phyloP scores from a whole-genome alignment of 2,888 invertebrate species.

The Anagyrus pseudococci region DNA sequence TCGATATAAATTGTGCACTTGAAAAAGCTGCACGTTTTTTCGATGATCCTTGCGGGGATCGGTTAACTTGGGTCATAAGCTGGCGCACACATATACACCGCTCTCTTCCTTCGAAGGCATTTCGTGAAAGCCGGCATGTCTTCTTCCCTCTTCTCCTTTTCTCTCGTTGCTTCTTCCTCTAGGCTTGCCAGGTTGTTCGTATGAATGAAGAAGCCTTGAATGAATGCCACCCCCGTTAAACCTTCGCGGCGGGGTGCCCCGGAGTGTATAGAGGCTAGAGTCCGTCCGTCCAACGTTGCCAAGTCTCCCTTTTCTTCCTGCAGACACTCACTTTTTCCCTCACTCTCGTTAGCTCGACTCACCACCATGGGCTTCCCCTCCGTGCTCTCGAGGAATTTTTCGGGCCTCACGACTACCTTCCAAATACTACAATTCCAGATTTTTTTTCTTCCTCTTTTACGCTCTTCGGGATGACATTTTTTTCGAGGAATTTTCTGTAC shows the following conservation, averaged over 20 bases:
- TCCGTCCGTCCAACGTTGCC: constrained; percentile 46
- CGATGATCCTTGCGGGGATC: neutral
- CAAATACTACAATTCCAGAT: neutral
- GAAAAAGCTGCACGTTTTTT: too few relatives aligned
- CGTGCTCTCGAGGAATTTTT: neutral
- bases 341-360: neutral
- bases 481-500: neutral
- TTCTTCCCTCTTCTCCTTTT: constrained; percentile 11
- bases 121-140: constrained; percentile 22
- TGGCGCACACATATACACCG: too few relatives aligned
- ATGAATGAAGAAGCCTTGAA: constrained; percentile 21
- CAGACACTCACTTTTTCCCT: neutral
- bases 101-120: neutral
- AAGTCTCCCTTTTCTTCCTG: constrained; percentile 42
- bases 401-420: neutral
- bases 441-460: neutral
- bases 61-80: neutral
- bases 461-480: neutral
- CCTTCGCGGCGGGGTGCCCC: constrained; percentile 55
- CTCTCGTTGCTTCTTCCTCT: neutral
- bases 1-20: too few relatives aligned
- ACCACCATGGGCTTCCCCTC: constrained; percentile 4
- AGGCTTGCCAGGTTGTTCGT: constrained; percentile 20
- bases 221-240: constrained; percentile 51
- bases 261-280: neutral